These are phyloP conservation scores for Crotalus tigris DNA, from an alignment of 2,113 vertebrate genomes.

Conservation along the genomic window DNA sequence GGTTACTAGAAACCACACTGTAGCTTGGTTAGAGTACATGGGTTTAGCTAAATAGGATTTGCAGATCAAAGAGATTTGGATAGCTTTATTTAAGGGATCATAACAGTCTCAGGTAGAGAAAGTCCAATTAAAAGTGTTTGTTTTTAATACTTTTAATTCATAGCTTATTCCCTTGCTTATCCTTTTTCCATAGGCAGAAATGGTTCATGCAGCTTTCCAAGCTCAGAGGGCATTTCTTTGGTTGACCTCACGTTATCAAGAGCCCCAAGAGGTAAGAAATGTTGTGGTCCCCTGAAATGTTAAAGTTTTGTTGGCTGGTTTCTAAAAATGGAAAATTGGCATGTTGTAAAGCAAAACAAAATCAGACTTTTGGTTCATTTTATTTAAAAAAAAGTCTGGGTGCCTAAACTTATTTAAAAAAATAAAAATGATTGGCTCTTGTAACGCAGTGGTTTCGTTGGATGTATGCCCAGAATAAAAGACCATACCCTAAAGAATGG, in stretches of 20 bases:
- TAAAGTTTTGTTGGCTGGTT: not conserved
- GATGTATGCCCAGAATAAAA: not conserved
- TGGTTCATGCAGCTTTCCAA: constrained; percentile 88
- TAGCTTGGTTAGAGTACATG: not conserved
- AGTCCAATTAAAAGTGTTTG: not conserved
- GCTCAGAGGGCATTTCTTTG: constrained; percentile 84
- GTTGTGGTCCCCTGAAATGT: not conserved
- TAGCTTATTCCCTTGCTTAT: constrained; percentile 30
- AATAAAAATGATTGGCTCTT: not conserved
- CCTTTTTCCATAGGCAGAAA: constrained; percentile 80
- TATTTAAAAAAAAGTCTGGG: not conserved
- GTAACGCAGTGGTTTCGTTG: not conserved
- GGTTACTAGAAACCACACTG: not conserved
- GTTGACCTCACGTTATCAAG: constrained; percentile 83
- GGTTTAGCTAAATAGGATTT: not conserved
- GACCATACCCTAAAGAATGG: not conserved
- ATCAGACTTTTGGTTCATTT: not conserved
- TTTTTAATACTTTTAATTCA: not conserved
- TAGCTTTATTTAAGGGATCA: not conserved
- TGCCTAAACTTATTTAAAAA: not conserved
- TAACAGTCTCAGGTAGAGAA: not conserved
- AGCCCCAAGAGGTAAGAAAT: constrained; percentile 86
- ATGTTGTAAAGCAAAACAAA: not conserved
- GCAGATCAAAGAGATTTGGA: not conserved
- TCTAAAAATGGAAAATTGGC: not conserved